Conservation (phyloP, 2,888 invertebrate genomes). For the Callyntrura guangdongensis region DNA sequence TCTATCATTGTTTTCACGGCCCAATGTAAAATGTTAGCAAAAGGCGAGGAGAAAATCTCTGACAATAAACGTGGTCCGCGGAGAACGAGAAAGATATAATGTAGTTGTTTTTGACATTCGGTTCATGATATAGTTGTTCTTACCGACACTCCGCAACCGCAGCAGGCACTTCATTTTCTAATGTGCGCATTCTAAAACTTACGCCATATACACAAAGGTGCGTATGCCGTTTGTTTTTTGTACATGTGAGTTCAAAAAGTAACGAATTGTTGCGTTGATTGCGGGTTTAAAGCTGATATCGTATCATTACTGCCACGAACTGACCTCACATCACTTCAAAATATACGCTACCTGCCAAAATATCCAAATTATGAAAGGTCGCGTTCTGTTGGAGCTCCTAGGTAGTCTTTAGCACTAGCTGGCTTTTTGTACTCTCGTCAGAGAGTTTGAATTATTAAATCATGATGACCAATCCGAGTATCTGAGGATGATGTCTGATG, state of each 20-base stretch:
- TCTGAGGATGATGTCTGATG: constrained; percentile 2
- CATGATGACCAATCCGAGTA: constrained; percentile 64
- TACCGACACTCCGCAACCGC: constrained; percentile 40
- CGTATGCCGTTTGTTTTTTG: background rate
- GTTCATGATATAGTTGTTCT: constrained; percentile 41
- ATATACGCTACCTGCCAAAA: constrained; percentile 51
- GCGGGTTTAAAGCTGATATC: background rate
- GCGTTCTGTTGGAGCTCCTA: background rate
- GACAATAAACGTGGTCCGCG: background rate
- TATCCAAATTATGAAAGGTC: constrained; percentile 49
- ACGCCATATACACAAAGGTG: background rate
- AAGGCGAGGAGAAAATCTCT: background rate
- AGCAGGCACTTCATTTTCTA: constrained; percentile 42
- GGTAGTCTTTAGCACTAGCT: background rate
- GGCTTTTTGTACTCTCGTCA: constrained; percentile 56
- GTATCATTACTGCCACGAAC: background rate
- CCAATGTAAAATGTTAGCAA: constrained; percentile 3
- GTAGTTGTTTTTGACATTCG: constrained; percentile 74
- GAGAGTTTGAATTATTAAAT: constrained; percentile 71
- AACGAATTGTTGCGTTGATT: constrained; percentile 45
- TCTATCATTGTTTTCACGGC: constrained; percentile 4
- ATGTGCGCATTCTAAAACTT: background rate
- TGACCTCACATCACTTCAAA: constrained; percentile 46
- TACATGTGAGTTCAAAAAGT: background rate
- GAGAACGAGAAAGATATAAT: constrained; percentile 45